Evolutionary conservation across 1,140 invertebrate genomes (phyloP).

Genomic region (Ylistrum balloti): DNA sequence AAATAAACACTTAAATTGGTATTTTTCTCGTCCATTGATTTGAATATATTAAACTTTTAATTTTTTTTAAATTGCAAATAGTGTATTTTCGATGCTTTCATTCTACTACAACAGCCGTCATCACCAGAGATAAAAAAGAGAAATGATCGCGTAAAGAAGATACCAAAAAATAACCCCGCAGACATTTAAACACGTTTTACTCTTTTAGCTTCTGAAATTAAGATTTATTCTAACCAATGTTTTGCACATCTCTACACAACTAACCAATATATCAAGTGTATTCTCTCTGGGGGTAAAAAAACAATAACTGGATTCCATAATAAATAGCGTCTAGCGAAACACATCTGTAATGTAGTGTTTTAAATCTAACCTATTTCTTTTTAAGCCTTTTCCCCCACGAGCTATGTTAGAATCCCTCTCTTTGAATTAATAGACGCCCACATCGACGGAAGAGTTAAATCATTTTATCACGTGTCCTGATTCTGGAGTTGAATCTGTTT

Average conservation of each 20-base stretch:
- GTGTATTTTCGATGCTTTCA: no score
- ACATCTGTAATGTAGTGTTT: not conserved
- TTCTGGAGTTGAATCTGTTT: not conserved
- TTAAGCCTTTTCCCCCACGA: not conserved
- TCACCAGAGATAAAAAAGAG: no score
- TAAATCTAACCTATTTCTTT: not conserved
- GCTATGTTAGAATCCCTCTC: not conserved
- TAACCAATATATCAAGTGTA: not conserved
- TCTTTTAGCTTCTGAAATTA: not conserved
- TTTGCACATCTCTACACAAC: not conserved
- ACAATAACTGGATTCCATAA: not conserved
- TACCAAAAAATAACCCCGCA: not conserved
- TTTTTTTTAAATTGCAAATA: no score
- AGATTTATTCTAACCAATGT: not conserved
- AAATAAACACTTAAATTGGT: no score
- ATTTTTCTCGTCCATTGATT: no score
- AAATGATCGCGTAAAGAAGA: not conserved
- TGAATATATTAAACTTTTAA: no score
- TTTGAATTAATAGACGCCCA: conserved; percentile 13
- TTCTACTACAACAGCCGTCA: no score
- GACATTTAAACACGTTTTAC: not conserved
- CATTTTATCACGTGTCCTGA: not conserved
- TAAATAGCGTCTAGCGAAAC: not conserved
- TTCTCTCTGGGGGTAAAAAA: not conserved
- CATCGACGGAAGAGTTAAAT: not conserved